Percentiles rank a stretch among this genome's conserved stretches.
phyloP scores from a whole-genome alignment of 2,888 invertebrate genomes.

The Lepidochrysops patricia region DNA sequence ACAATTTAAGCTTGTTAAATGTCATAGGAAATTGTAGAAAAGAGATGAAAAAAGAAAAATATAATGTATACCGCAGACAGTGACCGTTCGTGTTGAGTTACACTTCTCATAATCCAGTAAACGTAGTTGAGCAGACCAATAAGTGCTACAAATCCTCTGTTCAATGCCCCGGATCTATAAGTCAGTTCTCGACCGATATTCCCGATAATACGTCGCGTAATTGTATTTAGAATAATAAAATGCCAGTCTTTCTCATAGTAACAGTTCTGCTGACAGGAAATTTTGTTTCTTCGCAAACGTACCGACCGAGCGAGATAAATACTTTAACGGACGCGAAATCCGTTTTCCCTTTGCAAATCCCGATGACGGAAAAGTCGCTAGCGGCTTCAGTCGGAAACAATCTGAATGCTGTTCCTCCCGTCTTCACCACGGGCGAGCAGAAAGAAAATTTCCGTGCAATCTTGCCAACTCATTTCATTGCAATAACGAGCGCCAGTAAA shows the following conservation, averaged over 20 bases:
- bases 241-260: constrained; percentile 41
- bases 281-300: constrained; percentile 39
- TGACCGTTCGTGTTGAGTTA: constrained; percentile 25
- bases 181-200: constrained; percentile 41
- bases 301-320: constrained; percentile 37
- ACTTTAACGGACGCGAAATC: constrained; percentile 33
- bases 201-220: constrained; percentile 31
- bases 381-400: constrained; percentile 59
- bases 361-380: constrained; percentile 52
- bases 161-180: constrained; percentile 39
- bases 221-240: constrained; percentile 27
- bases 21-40: neutral
- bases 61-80: constrained; percentile 9
- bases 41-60: neutral
- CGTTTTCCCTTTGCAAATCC: constrained; percentile 49
- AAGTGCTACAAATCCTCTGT: constrained; percentile 71
- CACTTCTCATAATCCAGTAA: constrained; percentile 56
- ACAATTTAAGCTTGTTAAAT: too few species aligned
- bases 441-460: constrained; percentile 59
- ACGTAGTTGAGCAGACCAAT: constrained; percentile 61
- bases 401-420: constrained; percentile 47
- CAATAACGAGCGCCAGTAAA: constrained; percentile 35
- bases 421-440: constrained; percentile 32
- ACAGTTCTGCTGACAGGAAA: constrained; percentile 42
- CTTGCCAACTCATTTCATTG: constrained; percentile 44